Evolutionary conservation across 2,888 invertebrate genomes (phyloP), one percentile per base, ranked within the genome.

Genomic region (Eupithecia inturbata): DNA sequence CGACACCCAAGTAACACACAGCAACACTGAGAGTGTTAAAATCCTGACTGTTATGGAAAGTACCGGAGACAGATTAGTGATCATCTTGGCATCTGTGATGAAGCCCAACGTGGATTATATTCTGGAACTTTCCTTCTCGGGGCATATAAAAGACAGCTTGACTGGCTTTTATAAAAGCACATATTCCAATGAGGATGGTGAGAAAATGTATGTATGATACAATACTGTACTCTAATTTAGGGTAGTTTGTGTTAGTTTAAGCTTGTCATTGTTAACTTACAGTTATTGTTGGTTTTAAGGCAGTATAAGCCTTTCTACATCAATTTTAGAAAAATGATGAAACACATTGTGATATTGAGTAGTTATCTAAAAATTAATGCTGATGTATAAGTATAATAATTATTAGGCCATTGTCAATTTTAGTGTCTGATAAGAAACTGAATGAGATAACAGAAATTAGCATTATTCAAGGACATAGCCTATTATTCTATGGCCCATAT

Each of bases 111-210:
- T 94, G 14, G 95, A 95, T 82, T 96, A 96, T 77, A 95, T 93
- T 0, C 83, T 96, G 33, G 92, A 95, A 80, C 83, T 96, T 16
- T 91, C 95, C 3, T 96, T 95, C 82, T 84, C 87, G 16, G 96
- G 96, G 16, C 85, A 82, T 28, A 95, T 96, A 33, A 95, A 95
- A n/a, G 95, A 96, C 82, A 93, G 95, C 3, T 87, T 96, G 75
- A 95, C 93, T 67, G 97, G 97, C 68, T 96, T 97, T 84, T 97
- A 97, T 84, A 95, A 95, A 82, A 96, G 96, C 80, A 95, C 95
- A 63, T 97, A 97, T 82, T 88, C 85, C 6, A 92, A 95, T 63
- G 93, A 91, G 53, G 83, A 91, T 41, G 86, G 89, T 53, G 86
- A 92, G 90, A 81, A 91, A 78, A 91, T 96, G 94, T 91, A 82